phyloP scores from a whole-genome alignment of 2,113 vertebrate genomes.

The Scolopax mira region DNA sequence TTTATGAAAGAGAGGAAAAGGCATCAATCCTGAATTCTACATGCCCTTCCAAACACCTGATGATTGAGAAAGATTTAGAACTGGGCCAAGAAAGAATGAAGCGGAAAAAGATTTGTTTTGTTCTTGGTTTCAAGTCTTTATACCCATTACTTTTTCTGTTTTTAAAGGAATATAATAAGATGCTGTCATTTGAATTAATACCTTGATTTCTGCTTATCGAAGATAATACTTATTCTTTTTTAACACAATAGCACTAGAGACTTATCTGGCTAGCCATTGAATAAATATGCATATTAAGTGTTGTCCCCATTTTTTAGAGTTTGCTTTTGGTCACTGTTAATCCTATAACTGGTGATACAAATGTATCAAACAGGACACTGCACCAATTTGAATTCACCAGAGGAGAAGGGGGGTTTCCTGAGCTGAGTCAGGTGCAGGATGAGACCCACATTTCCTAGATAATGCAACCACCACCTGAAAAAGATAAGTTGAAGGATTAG shows the following conservation, averaged over 20 bases:
- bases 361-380: rapidly evolving
- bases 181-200: not conserved
- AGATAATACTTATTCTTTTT: not conserved
- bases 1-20: not conserved
- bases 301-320: not conserved
- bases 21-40: not conserved
- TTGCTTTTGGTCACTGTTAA: not conserved
- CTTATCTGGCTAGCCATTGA: not conserved
- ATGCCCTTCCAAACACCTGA: not conserved
- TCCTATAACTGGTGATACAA: rapidly evolving
- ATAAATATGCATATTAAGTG: not conserved
- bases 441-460: not conserved
- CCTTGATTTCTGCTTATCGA: not conserved
- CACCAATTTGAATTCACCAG: rapidly evolving
- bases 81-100: not conserved
- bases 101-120: rapidly evolving
- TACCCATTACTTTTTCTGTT: not conserved
- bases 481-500: not conserved
- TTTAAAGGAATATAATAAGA: not conserved
- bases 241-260: rapidly evolving
- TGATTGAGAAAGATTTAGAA: not conserved
- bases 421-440: not conserved
- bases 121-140: not conserved
- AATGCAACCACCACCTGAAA: not conserved
- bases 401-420: not conserved